These are phyloP conservation scores for Clarias pachynema DNA, from an alignment of 2,797 vertebrate species.

Conservation along the genomic window DNA sequence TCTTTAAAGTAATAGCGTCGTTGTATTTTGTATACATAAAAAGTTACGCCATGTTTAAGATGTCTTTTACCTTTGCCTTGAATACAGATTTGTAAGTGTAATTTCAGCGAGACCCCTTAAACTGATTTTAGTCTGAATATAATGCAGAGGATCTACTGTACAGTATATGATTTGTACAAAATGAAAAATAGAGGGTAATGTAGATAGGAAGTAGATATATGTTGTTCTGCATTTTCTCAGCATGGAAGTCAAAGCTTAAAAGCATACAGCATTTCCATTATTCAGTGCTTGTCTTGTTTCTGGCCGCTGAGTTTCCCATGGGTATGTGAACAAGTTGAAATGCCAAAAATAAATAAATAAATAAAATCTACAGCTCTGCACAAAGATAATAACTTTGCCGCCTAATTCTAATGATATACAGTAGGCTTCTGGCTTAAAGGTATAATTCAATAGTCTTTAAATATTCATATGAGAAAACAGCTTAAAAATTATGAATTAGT, in stretches of 20 bases:
- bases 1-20: too few relatives aligned
- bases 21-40: too few relatives aligned
- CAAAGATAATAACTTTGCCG: neutral
- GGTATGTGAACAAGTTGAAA: conserved; percentile 44
- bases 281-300: conserved; percentile 44
- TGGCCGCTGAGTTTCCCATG: conserved; percentile 42
- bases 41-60: neutral
- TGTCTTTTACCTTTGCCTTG: neutral
- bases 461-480: neutral
- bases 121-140: conserved; percentile 19
- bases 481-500: neutral
- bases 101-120: neutral
- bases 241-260: conserved; percentile 36
- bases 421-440: too few relatives aligned
- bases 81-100: neutral
- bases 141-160: neutral
- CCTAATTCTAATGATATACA: conserved; percentile 6
- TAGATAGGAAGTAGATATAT: neutral
- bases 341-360: conserved; percentile 18
- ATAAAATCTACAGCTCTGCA: neutral
- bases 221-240: conserved; percentile 46
- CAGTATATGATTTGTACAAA: neutral
- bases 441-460: neutral
- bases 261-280: conserved; percentile 46
- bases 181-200: neutral